Conservation (phyloP, 2,113 vertebrate species). For the Enhydra lutris region DNA sequence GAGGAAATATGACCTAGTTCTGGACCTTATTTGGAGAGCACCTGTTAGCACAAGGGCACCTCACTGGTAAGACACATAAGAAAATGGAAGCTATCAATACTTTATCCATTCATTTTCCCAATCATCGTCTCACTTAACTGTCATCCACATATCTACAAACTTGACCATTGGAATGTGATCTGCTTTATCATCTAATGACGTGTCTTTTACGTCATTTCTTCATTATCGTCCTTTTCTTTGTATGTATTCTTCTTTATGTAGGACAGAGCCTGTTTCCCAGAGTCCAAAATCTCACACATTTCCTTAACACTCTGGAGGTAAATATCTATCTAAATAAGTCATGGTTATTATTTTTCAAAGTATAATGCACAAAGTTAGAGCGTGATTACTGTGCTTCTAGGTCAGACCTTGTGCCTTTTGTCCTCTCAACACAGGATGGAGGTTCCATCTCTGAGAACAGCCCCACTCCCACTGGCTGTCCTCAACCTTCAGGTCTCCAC, state of each 20-base stretch:
- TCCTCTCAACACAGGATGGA: background rate
- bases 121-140: background rate
- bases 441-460: too few species aligned
- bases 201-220: background rate
- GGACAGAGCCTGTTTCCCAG: background rate
- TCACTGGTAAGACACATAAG: background rate
- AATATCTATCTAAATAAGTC: background rate
- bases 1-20: background rate
- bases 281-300: background rate
- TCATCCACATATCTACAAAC: background rate
- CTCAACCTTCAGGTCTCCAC: background rate
- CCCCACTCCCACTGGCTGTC: background rate
- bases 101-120: background rate
- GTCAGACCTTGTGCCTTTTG: too few species aligned
- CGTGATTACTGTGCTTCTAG: background rate
- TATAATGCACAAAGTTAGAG: background rate
- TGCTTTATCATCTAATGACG: background rate
- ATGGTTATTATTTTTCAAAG: background rate
- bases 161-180: too few species aligned
- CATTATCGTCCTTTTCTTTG: background rate
- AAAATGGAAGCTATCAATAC: background rate
- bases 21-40: background rate
- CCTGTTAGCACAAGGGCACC: background rate
- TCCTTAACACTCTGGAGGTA: background rate
- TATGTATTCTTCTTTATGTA: background rate